Percentiles rank a stretch among this genome's conserved stretches.
These are phyloP conservation scores for Ramphastos sulfuratus DNA, from an alignment of 2,113 vertebrate species.

Conservation along the genomic window DNA sequence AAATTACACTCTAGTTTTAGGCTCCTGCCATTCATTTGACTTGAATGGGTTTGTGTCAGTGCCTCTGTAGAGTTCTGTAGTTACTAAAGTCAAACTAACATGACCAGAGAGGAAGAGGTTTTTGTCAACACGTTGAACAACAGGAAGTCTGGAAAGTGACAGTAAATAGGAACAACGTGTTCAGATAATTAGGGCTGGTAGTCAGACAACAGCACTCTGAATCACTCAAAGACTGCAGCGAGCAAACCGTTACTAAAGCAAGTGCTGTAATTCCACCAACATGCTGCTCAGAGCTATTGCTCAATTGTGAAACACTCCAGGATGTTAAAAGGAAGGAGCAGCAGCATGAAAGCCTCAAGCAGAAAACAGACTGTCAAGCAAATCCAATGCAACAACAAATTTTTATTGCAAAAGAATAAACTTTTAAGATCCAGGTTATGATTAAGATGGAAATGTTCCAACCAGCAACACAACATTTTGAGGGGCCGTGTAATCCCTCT, in stretches of 20 bases:
- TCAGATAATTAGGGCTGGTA: conserved; percentile 65
- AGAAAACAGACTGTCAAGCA: neutral
- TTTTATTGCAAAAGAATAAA: conserved; percentile 17
- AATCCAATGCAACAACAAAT: neutral
- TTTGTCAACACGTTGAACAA: conserved; percentile 52
- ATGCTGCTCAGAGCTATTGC: conserved; percentile 41
- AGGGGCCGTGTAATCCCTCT: neutral
- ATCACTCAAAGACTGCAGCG: conserved; percentile 27
- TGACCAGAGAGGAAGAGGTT: conserved; percentile 45
- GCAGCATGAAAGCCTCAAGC: conserved; percentile 42
- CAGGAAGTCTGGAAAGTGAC: conserved; percentile 67
- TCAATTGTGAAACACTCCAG: conserved; percentile 48
- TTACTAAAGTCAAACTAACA: conserved; percentile 5
- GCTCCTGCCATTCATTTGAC: neutral
- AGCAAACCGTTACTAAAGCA: conserved; percentile 50
- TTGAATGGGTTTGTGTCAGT: neutral
- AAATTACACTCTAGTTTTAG: neutral
- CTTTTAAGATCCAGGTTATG: neutral
- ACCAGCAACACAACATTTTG: neutral
- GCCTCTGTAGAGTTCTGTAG: neutral
- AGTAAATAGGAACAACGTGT: conserved; percentile 70
- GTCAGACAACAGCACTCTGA: conserved; percentile 66
- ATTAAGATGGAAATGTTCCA: neutral
- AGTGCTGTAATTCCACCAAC: conserved; percentile 31
- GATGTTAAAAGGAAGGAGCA: conserved; percentile 37